These are phyloP conservation scores for Eucriotettix oculatus DNA, from an alignment of 2,888 invertebrate genomes.

Conservation along the genomic window DNA sequence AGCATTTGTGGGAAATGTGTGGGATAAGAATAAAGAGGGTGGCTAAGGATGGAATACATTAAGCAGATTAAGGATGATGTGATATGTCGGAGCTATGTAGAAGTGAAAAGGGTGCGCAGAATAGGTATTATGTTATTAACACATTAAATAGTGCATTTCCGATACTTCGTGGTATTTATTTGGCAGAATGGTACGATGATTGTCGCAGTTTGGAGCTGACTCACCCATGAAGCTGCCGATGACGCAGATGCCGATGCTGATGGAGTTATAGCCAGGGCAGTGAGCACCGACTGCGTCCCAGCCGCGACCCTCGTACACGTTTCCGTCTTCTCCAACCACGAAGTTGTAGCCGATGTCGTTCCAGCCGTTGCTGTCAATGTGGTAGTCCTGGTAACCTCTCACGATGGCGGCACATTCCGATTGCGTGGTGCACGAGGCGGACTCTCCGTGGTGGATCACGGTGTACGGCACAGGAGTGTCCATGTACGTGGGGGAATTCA, in stretches of 20 bases:
- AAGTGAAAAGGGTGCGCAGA: too few species aligned
- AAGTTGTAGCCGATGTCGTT: conserved; percentile 29
- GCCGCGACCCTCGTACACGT: conserved; percentile 27
- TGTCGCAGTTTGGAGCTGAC: neutral
- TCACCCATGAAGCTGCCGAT: conserved; percentile 30
- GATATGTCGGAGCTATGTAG: too few species aligned
- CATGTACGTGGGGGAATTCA: conserved; percentile 7
- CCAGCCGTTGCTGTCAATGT: conserved; percentile 24
- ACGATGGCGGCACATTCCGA: conserved; percentile 20
- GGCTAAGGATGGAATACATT: too few species aligned
- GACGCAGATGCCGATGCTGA: conserved; percentile 26
- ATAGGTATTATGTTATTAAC: too few species aligned
- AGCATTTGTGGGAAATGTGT: too few species aligned
- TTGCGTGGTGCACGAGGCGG: conserved; percentile 20
- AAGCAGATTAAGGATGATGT: too few species aligned
- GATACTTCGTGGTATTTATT: too few species aligned
- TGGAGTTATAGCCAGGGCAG: conserved; percentile 25
- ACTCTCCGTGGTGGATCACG: conserved; percentile 26
- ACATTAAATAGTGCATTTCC: too few species aligned
- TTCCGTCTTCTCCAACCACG: conserved; percentile 33
- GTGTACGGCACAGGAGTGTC: conserved; percentile 21
- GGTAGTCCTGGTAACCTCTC: conserved; percentile 23
- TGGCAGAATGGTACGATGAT: too few species aligned
- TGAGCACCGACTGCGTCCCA: conserved; percentile 29
- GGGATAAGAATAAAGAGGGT: too few species aligned